A percentile compares a stretch with the other conserved stretches of the same genome.
phyloP scores from a whole-genome alignment of 2,113 vertebrate genomes.

The Otus sunia region DNA sequence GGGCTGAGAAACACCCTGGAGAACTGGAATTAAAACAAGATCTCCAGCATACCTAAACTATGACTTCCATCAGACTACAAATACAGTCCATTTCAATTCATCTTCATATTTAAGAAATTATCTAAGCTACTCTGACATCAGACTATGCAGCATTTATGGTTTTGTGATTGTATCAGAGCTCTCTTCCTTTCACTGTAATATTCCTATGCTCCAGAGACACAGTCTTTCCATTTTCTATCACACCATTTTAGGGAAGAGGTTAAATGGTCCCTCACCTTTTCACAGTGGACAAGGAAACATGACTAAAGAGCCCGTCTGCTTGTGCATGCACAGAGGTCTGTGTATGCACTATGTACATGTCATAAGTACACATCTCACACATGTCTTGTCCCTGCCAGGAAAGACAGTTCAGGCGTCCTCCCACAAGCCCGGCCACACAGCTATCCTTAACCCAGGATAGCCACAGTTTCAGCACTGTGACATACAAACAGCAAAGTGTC shows the following conservation, averaged over 20 bases:
- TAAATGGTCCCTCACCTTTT: not conserved
- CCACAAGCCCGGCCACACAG: not conserved
- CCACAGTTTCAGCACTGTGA: not conserved
- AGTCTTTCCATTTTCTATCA: not conserved
- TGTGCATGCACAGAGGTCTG: not conserved
- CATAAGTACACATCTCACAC: accelerated
- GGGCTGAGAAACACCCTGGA: not conserved
- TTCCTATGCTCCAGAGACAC: not conserved
- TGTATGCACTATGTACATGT: too few relatives aligned
- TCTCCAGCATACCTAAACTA: not conserved
- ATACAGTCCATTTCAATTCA: not conserved
- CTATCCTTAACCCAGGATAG: not conserved
- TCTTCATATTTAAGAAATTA: not conserved
- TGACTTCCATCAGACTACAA: not conserved
- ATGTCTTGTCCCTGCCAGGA: not conserved
- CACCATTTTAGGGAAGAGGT: not conserved
- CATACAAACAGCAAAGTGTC: not conserved
- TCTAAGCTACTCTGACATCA: not conserved
- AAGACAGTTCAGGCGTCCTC: not conserved
- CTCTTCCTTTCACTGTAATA: not conserved
- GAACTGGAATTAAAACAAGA: not conserved
- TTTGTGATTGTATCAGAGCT: not conserved
- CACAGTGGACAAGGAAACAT: not conserved
- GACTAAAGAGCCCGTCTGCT: not conserved
- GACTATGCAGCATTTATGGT: not conserved